Base-by-base conservation (phyloP, 2,113 vertebrate genomes). In the Uropsilus gracilis region DNA sequence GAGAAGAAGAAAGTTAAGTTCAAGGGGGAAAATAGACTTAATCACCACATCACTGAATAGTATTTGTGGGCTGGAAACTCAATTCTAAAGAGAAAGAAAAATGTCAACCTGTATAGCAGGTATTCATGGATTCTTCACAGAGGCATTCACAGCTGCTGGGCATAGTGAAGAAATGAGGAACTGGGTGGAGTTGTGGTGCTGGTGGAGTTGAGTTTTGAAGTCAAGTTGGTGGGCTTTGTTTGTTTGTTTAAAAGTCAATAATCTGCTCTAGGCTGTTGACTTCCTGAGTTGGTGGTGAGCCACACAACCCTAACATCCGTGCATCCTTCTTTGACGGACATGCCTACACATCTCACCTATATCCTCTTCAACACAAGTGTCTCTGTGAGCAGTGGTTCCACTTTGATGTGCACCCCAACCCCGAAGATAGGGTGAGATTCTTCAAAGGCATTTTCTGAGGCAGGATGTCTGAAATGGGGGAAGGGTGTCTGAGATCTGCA, bases 371-470 rank as follows among this genome's bases (percentile, higher is more conserved):
- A 76, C 13, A 37, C 11, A 9, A 28, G 44, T 2, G 7, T 48
- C 50, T 71, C 77, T 20, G 64, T 2, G 64, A 46, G 10, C 6
- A 7, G 26, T 39, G 2, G 28, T 69, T 28, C 32, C 64, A 7
- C 48, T 63, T 63, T 63, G 28, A 8, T 12, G 1, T 1, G 8
- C 14, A 28, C 16, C 12, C 16, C 0, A 8, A 0, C 66, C 20
- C 50, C 46, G 57, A 22, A 24, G 16, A 18, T 3, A 16, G 9
- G 6, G 50, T 10, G 6, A 4, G 44, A 57, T 44, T 59, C 13
- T 37, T 22, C 28, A 73, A 75, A 80, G 39, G 17, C 57, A 61
- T 32, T 17, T 39, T 30, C 44, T 50, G 44, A 75, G 34, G 26
- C 39, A 3, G 48, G 14, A 44, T 9, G 5, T 64, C 42, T 2